Evolutionary conservation across 2,113 vertebrate species (phyloP).

Genomic region (Ailuropoda melanoleuca): DNA sequence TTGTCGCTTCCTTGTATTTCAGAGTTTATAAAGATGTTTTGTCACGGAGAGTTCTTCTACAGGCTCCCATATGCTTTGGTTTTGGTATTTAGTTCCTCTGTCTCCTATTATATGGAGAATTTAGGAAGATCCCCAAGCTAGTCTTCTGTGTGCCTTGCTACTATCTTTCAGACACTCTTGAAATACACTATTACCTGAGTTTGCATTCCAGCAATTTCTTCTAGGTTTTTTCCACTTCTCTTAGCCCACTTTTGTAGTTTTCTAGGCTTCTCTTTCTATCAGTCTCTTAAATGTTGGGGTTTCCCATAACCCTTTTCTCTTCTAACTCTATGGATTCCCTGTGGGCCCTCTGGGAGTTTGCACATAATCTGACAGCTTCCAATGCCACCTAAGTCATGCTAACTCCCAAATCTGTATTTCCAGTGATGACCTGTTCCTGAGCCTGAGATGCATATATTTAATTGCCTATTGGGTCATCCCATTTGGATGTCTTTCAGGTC

Average conservation of each 20-base stretch:
- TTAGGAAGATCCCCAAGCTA: background rate
- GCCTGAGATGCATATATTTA: background rate
- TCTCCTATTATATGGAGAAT: background rate
- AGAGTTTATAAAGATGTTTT: background rate
- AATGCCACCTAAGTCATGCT: background rate
- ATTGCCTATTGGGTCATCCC: background rate
- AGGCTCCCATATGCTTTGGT: background rate
- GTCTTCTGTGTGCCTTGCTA: background rate
- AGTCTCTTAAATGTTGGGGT: background rate
- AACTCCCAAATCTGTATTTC: background rate
- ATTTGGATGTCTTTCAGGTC: background rate
- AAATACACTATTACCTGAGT: background rate
- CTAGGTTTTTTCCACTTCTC: background rate
- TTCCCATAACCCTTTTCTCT: background rate
- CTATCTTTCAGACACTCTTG: background rate
- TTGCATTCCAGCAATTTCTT: background rate
- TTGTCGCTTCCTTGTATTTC: background rate
- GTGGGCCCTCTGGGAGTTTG: background rate
- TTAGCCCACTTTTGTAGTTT: background rate
- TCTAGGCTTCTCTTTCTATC: background rate
- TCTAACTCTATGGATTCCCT: background rate
- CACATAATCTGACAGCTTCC: background rate
- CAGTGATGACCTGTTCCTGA: background rate
- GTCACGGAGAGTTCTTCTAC: background rate
- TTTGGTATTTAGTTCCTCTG: background rate